Conservation (phyloP, 2,888 invertebrate genomes). For the Ennomos fuscantarius region DNA sequence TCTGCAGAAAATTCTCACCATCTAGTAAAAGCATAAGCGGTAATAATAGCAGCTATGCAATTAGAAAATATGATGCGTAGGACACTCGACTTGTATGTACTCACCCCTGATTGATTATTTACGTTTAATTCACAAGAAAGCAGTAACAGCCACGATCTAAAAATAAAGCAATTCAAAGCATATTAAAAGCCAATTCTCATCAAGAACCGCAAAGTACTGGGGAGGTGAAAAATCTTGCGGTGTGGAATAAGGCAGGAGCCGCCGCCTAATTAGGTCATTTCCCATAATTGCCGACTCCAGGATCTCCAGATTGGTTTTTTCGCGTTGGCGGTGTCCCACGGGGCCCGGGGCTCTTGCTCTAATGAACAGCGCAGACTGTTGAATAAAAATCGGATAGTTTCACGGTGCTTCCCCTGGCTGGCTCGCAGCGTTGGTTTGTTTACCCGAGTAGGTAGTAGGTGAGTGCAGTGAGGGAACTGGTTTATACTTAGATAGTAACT, state of each 20-base stretch:
- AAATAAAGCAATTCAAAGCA: conserved; percentile 47
- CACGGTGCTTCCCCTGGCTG: conserved; percentile 43
- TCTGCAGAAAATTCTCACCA: too few species aligned
- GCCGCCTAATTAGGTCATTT: conserved; percentile 77
- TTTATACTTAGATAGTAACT: neutral
- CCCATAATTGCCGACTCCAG: conserved; percentile 78
- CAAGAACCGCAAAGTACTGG: conserved; percentile 56
- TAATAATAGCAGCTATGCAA: too few species aligned
- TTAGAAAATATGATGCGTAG: too few species aligned
- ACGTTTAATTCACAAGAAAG: conserved; percentile 38
- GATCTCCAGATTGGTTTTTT: conserved; percentile 82
- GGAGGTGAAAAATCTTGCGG: conserved; percentile 67
- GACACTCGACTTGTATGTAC: too few species aligned
- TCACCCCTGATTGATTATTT: neutral
- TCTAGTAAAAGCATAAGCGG: too few species aligned
- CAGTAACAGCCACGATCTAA: conserved; percentile 28
- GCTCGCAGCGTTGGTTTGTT: conserved; percentile 29
- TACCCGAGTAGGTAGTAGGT: conserved; percentile 19
- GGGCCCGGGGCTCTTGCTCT: conserved; percentile 65
- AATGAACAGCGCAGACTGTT: conserved; percentile 63
- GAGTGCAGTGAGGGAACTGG: neutral
- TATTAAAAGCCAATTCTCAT: conserved; percentile 63
- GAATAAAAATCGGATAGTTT: conserved; percentile 51
- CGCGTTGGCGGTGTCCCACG: conserved; percentile 75
- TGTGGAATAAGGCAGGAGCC: conserved; percentile 51